Percentiles rank a stretch among this genome's conserved stretches.
Evolutionary conservation across 2,113 vertebrate genomes (phyloP).

Genomic region (Abramis brama): DNA sequence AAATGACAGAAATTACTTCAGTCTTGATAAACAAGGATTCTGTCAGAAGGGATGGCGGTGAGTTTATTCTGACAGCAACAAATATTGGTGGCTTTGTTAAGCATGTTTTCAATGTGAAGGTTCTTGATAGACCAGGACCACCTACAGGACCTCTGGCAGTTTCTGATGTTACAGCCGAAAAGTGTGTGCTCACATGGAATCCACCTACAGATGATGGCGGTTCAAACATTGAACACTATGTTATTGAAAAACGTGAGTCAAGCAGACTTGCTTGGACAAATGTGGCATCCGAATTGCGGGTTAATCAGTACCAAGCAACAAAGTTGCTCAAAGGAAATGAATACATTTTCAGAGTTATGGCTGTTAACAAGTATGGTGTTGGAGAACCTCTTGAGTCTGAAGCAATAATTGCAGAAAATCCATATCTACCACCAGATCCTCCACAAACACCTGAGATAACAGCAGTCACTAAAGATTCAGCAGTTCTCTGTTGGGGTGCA

Average conservation of each 20-base stretch:
- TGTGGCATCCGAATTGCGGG: slow-evolving; percentile 84
- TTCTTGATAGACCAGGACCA: slow-evolving; percentile 94
- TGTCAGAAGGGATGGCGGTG: slow-evolving; percentile 88
- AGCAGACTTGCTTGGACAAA: slow-evolving; percentile 95
- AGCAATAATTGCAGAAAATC: slow-evolving; percentile 88
- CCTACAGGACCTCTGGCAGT: slow-evolving; percentile 88
- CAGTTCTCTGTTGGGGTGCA: slow-evolving; percentile 93
- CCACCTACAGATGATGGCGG: slow-evolving; percentile 93
- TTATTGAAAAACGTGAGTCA: slow-evolving; percentile 96
- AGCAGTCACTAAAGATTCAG: slow-evolving; percentile 91
- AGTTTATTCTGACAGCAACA: slow-evolving; percentile 90
- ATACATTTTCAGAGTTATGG: slow-evolving; percentile 98
- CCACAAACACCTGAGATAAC: slow-evolving; percentile 92
- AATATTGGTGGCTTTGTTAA: slow-evolving; percentile 96
- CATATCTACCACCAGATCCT: slow-evolving; percentile 87
- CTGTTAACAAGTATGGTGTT: slow-evolving; percentile 95
- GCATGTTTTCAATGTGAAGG: slow-evolving; percentile 95
- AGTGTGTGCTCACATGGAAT: slow-evolving; percentile 89
- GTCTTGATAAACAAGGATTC: slow-evolving; percentile 91
- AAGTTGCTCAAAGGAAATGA: slow-evolving; percentile 97
- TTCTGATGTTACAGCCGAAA: slow-evolving; percentile 89
- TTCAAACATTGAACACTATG: slow-evolving; percentile 90
- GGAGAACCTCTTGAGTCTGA: slow-evolving; percentile 93
- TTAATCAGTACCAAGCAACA: slow-evolving; percentile 87
- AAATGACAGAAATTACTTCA: slow-evolving; percentile 88